Base-by-base conservation (phyloP, 30 jellyfish, hydroid and myxozoan species). In the Aurelia sp. region DNA sequence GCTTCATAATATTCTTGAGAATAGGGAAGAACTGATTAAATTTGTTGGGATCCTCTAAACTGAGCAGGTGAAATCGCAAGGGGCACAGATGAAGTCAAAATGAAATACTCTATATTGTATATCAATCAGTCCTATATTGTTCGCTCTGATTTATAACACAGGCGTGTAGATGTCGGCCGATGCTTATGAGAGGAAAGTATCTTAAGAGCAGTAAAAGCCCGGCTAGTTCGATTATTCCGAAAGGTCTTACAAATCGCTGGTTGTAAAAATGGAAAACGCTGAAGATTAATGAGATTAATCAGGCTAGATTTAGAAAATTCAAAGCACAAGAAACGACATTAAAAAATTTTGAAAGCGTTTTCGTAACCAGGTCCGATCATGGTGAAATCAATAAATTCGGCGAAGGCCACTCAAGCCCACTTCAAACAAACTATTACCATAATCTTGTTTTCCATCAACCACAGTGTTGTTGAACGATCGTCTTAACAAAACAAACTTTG, bases 391-490 rank as follows among this genome's bases (percentile, higher is more conserved):
- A 66, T 78, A 74, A 66, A 60, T 50, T 84, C 93, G 93, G 93
- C 93, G 62, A 84, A 55, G 69, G 64, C 55, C 82, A 70, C 65
- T 64, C 93, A 86, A 84, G 82, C 93, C 93, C 93, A 70, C 93
- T 73, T 84, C 93, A 84, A 84, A 84, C 76, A 84, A 84, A 61
- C 22, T 51, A 76, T 48, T 47, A 73, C 22, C 41, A 37, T 84
- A 84, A 84, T 84, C 93, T 71, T 84, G 64, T 84, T 78, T 84
- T 84, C 93, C 52, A 57, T 73, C 55, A 73, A 70, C 93, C 93
- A 84, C 93, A 84, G 41, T 53, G 86, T 84, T 84, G 86, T 71
- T 84, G 93, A 74, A 65, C 60, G 86, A 68, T 81, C 84, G 93
- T 67, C 73, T 84, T 84, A 84, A 62, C 84, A 84, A 84, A 84